These are phyloP conservation scores for Eira barbara DNA, from an alignment of 2,113 vertebrate species.

Conservation along the genomic window DNA sequence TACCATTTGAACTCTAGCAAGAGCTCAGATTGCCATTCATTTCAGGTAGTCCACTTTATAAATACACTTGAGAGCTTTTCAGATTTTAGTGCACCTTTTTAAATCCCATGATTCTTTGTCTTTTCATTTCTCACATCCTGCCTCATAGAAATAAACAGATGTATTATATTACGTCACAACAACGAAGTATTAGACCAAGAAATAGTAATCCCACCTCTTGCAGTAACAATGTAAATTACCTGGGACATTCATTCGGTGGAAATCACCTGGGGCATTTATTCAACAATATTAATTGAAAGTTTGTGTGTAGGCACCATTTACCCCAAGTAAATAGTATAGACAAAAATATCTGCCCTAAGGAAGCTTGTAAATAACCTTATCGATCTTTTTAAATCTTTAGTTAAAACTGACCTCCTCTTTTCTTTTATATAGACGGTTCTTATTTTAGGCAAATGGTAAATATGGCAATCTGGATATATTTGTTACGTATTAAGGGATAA, in stretches of 20 bases:
- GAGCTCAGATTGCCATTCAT: neutral
- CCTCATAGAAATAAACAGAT: neutral
- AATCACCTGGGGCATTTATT: neutral
- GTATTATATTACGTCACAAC: neutral
- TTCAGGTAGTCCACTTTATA: neutral
- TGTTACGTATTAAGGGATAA: neutral
- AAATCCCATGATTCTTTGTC: neutral
- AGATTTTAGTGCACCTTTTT: neutral
- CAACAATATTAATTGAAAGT: neutral
- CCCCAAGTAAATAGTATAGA: neutral
- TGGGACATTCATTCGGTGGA: neutral
- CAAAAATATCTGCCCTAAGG: neutral
- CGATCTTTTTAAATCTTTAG: neutral
- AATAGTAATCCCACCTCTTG: neutral
- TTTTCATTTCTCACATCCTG: neutral
- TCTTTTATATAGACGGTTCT: neutral
- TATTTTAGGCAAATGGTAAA: neutral
- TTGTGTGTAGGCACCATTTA: neutral
- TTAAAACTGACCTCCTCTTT: constrained; percentile 29
- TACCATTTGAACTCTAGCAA: neutral
- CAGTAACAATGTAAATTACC: neutral
- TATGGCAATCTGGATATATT: neutral
- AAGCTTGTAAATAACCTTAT: neutral
- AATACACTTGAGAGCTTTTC: neutral
- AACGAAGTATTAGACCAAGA: neutral